Evolutionary conservation across 1,140 invertebrate species (phyloP).

Genomic region (Semibalanus balanoides): DNA sequence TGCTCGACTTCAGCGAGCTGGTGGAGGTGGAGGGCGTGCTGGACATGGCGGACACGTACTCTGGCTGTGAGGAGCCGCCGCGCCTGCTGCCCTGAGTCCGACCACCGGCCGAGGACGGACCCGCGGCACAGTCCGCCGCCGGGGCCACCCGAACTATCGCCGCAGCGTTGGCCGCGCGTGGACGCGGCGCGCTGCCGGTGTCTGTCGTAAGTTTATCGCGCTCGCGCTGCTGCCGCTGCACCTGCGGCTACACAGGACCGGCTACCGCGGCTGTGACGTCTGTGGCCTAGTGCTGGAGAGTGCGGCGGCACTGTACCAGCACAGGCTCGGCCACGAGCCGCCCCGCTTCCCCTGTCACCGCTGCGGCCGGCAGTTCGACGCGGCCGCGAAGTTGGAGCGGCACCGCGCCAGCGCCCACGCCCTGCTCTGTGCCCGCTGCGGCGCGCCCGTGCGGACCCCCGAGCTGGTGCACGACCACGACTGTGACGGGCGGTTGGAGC

Average conservation of each 20-base stretch:
- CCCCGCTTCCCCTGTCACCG: neutral
- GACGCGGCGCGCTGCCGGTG: neutral
- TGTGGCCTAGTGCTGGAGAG: neutral
- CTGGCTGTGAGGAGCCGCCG: neutral
- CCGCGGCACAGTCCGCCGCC: neutral
- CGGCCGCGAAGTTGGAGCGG: neutral
- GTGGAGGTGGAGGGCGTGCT: neutral
- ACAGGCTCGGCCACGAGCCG: neutral
- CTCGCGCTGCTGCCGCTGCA: neutral
- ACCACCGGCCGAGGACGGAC: neutral
- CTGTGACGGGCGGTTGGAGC: neutral
- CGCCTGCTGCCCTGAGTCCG: neutral
- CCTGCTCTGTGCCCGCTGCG: neutral
- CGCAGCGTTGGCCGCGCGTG: neutral
- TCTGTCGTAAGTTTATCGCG: neutral
- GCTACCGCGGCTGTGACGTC: neutral
- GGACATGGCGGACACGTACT: neutral
- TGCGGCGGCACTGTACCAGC: neutral
- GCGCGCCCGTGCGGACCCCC: neutral
- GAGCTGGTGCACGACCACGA: neutral
- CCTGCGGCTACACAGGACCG: neutral
- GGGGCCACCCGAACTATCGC: neutral
- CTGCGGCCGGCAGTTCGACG: neutral
- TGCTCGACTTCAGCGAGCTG: neutral
- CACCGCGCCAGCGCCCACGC: neutral